Evolutionary conservation across 2,113 vertebrate genomes (phyloP).

Genomic region (Nothoprocta pentlandii): DNA sequence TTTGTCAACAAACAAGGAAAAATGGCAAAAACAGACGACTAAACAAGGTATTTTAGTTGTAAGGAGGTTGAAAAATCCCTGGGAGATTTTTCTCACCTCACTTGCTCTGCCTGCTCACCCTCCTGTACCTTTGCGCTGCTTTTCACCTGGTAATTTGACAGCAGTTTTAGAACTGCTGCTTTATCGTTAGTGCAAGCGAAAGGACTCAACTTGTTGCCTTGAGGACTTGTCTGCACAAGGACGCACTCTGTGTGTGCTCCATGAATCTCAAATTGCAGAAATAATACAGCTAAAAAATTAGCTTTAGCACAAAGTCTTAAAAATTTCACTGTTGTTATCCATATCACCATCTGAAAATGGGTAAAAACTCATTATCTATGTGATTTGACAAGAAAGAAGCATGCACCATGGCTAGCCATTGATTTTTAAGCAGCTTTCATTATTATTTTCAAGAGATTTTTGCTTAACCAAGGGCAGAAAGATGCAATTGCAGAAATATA

Average conservation of each 20-base stretch:
- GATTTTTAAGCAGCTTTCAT: background rate
- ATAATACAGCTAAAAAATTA: background rate
- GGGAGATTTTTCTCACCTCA: background rate
- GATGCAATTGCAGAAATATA: background rate
- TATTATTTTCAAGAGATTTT: background rate
- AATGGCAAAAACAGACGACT: background rate
- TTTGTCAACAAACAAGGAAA: background rate
- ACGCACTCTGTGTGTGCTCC: background rate
- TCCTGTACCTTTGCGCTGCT: background rate
- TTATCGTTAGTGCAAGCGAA: background rate
- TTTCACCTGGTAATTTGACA: background rate
- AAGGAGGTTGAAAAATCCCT: background rate
- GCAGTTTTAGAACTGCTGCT: background rate
- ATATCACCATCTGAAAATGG: background rate
- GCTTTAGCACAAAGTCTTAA: background rate
- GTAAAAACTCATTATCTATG: background rate
- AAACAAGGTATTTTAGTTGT: background rate
- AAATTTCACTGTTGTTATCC: background rate
- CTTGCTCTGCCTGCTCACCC: background rate
- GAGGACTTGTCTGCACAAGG: background rate
- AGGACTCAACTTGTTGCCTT: background rate
- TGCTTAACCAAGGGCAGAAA: background rate
- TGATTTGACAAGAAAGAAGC: background rate
- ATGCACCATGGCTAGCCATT: background rate
- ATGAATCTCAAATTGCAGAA: background rate